Evolutionary conservation across 2,797 vertebrate species (phyloP), one percentile per base, ranked within the genome.

Genomic region (Aldrovandia affinis): DNA sequence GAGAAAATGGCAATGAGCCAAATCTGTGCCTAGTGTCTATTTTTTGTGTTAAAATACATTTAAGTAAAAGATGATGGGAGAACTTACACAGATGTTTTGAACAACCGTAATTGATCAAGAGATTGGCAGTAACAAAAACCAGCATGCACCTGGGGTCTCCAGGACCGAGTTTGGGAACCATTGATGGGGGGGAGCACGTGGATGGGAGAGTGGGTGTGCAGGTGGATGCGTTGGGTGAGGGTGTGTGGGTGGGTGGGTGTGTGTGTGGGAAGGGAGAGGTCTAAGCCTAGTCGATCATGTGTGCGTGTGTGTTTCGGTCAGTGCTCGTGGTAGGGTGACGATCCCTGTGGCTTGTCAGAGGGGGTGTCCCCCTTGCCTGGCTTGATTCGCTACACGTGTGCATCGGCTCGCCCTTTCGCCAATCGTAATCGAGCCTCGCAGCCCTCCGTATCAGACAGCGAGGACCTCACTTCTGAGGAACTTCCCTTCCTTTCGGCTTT

Each of bases 181-280:
- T n/a, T n/a, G 61, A 18, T 59, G 36, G 78, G 36, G 63, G 59
- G 30, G 30, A 30, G 81, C 68, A 39, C 20, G 42, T 54, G 30
- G 63, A 33, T 70, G 1, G 33, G 0, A 33, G 79, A 4, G 78
- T 54, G 55, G 50, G 59, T 81, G 52, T 70, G 79, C 25, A 70
- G 65, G 14, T 39, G 65, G 65, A 57, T 2, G 2, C 15, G 55
- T 57, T 14, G 18, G 0, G 18, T 50, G 55, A 14, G 18, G 10
- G 30, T 81, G 70, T 52, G 33, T 30, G 39, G 39, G 59, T 36
- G 33, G 39, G 79, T 70, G 89, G 89, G 91, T 86, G 84, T 90
- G 89, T 91, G 90, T 77, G 22, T 10, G 73, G 28, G 12, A 28
- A 36, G 14, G 28, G n/a, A n/a, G n/a, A n/a, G 0, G 36, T 33